These are phyloP conservation scores for Columba guinea DNA, from an alignment of 2,797 vertebrate genomes.

Conservation along the genomic window DNA sequence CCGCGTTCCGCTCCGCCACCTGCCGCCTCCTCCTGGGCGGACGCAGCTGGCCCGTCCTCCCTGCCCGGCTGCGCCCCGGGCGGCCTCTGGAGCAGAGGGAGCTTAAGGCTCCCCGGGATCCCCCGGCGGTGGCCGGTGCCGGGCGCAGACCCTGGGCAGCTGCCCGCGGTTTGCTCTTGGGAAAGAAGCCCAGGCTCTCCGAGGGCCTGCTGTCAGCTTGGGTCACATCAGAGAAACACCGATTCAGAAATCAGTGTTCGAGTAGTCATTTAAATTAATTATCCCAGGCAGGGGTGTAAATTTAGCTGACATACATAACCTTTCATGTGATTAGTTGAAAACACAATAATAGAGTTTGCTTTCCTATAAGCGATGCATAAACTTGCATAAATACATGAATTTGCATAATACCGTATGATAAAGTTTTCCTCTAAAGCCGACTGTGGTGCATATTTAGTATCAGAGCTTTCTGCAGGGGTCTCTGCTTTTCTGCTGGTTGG, in stretches of 20 bases:
- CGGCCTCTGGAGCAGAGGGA: not conserved
- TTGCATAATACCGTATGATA: not conserved
- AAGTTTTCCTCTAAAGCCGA: not conserved
- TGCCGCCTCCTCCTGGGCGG: accelerated
- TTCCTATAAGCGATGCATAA: not conserved
- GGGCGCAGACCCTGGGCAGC: accelerated
- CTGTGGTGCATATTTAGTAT: not conserved
- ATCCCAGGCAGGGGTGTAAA: not conserved
- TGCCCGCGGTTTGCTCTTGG: too few relatives aligned
- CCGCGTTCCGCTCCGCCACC: not conserved
- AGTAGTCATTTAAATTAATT: not conserved
- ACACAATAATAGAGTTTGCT: not conserved
- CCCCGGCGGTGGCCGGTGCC: accelerated
- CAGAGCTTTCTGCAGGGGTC: not conserved
- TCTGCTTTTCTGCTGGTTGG: not conserved
- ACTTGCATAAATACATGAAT: not conserved
- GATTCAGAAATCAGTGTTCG: not conserved
- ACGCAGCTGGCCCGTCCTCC: not conserved
- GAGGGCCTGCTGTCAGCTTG: accelerated
- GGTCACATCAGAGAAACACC: not conserved
- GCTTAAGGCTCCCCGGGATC: accelerated
- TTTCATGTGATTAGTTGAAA: not conserved
- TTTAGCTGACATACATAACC: not conserved
- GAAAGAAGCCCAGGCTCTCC: accelerated
- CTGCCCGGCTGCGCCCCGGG: not conserved